Percentiles rank a stretch among this genome's conserved stretches.
Conservation (phyloP, 2,888 invertebrate species). For the Onchidella celtica region DNA sequence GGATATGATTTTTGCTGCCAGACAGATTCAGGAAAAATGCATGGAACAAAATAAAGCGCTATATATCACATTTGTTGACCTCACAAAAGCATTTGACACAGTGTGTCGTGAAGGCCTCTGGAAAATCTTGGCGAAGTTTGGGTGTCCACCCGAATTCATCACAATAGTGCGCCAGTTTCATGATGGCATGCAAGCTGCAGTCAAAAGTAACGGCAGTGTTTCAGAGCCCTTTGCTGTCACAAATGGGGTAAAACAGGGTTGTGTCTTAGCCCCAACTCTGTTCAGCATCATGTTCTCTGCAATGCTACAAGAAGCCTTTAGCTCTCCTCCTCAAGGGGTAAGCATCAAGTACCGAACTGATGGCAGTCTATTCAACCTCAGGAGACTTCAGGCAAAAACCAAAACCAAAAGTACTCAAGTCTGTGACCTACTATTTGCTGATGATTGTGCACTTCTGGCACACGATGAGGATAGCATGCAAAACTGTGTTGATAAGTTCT, state of each 20-base stretch:
- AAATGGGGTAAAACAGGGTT: too few relatives aligned
- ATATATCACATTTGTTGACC: conserved; percentile 52
- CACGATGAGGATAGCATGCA: background rate
- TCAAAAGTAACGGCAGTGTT: background rate
- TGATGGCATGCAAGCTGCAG: conserved; percentile 10
- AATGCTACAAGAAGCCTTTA: conserved; percentile 31
- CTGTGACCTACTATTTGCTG: conserved; percentile 2
- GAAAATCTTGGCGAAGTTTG: conserved; percentile 21
- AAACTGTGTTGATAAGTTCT: background rate
- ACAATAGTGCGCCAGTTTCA: conserved; percentile 29
- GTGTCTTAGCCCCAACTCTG: too few relatives aligned
- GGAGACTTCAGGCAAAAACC: too few relatives aligned
- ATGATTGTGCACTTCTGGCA: conserved; percentile 13
- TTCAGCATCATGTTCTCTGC: conserved; percentile 34
- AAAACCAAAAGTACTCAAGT: background rate
- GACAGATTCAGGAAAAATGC: background rate
- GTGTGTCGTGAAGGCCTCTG: too few relatives aligned
- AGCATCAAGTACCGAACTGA: conserved; percentile 22
- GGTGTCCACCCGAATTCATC: conserved; percentile 31
- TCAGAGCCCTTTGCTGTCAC: conserved; percentile 1
- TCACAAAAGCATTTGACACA: too few relatives aligned
- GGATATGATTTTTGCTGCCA: background rate
- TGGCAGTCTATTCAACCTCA: background rate
- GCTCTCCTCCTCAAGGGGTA: background rate
- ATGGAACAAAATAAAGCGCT: too few relatives aligned